Conservation (phyloP, 2,113 vertebrate genomes). For the Hippocampus mohnikei region DNA sequence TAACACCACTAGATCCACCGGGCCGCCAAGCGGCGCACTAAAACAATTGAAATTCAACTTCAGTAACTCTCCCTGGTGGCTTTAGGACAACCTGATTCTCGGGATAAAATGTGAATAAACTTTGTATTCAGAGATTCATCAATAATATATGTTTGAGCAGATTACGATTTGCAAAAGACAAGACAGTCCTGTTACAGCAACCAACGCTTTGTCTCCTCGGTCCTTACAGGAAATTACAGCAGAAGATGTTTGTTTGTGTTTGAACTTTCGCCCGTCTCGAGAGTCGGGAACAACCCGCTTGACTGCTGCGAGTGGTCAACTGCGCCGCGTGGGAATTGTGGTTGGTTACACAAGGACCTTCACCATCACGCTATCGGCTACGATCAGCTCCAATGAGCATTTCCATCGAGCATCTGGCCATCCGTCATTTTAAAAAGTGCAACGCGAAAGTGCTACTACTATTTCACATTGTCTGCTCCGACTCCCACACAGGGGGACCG, state of each 20-base stretch:
- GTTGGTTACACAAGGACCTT: slow-evolving; percentile 30
- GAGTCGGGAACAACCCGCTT: slow-evolving; percentile 30
- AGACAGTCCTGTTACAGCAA: too few species aligned
- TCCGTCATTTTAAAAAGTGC: slow-evolving; percentile 46
- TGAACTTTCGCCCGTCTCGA: slow-evolving; percentile 10
- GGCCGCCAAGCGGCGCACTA: too few species aligned
- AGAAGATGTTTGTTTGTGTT: background rate
- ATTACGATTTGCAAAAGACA: too few species aligned
- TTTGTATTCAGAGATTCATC: too few species aligned
- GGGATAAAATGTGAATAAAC: too few species aligned
- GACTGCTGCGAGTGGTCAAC: slow-evolving; percentile 20
- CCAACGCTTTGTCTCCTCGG: too few species aligned
- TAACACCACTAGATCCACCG: too few species aligned
- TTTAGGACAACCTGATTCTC: too few species aligned
- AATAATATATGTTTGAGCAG: too few species aligned
- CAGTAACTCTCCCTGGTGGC: background rate
- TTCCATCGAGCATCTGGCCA: slow-evolving; percentile 62
- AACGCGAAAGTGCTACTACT: slow-evolving; percentile 49
- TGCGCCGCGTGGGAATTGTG: slow-evolving; percentile 34
- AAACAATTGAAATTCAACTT: background rate
- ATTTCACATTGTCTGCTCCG: slow-evolving; percentile 44
- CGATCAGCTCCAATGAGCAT: slow-evolving; percentile 56
- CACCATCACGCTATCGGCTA: slow-evolving; percentile 11
- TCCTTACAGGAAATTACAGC: too few species aligned
- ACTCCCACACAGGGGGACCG: slow-evolving; percentile 47